Evolutionary conservation across 2,113 vertebrate species (phyloP).

Genomic region (Menidia beryllina): DNA sequence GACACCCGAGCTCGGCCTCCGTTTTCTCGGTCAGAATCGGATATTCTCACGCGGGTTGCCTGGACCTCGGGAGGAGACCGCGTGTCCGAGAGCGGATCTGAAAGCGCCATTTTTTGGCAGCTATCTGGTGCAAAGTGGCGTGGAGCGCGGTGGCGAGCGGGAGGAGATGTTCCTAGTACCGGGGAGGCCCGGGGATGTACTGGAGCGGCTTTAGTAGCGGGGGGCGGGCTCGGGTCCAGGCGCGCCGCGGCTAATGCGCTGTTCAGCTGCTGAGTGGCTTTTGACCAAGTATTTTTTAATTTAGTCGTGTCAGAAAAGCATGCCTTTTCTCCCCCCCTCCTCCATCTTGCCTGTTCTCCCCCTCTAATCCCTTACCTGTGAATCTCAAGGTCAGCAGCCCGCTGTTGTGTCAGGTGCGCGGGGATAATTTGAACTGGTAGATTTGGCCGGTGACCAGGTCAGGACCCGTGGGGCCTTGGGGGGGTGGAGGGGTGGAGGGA

Average conservation of each 20-base stretch:
- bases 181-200: slow-evolving; percentile 1
- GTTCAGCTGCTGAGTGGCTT: slow-evolving; percentile 28
- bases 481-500: no score
- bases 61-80: background rate
- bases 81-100: slow-evolving; percentile 8
- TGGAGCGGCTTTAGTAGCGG: slow-evolving; percentile 36
- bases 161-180: slow-evolving; percentile 33
- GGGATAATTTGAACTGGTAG: slow-evolving; percentile 35
- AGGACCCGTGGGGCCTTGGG: slow-evolving; percentile 45
- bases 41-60: background rate
- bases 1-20: no score
- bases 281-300: background rate
- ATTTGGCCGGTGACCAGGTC: slow-evolving; percentile 54
- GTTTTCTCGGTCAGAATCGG: background rate
- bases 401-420: slow-evolving; percentile 49
- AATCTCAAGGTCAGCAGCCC: slow-evolving; percentile 40
- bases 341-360: slow-evolving; percentile 3
- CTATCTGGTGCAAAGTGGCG: slow-evolving; percentile 34
- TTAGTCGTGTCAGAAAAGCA: slow-evolving; percentile 12
- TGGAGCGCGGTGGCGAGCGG: slow-evolving; percentile 8
- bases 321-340: background rate
- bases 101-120: slow-evolving; percentile 21
- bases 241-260: slow-evolving; percentile 20
- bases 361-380: slow-evolving; percentile 23
- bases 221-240: slow-evolving; percentile 44